These are phyloP conservation scores for Plectropomus leopardus DNA, from an alignment of 2,113 vertebrate species.

Conservation along the genomic window DNA sequence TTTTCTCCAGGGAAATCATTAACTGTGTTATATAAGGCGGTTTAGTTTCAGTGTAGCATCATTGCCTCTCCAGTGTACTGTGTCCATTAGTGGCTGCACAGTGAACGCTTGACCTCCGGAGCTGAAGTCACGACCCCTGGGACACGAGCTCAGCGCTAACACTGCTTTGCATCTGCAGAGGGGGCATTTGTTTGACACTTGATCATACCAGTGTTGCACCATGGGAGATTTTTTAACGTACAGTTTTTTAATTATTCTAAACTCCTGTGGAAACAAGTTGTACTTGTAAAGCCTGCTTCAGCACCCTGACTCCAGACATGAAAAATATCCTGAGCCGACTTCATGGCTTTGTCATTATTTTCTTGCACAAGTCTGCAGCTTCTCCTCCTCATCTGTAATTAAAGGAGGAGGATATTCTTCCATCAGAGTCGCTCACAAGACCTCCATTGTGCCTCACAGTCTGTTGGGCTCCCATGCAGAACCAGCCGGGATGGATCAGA, in stretches of 20 bases:
- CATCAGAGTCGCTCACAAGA: constrained; percentile 64
- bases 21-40: constrained; percentile 71
- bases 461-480: constrained; percentile 52
- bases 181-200: constrained; percentile 32
- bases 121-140: constrained; percentile 50
- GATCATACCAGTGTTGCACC: constrained; percentile 15
- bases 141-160: constrained; percentile 50
- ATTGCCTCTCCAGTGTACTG: constrained; percentile 45
- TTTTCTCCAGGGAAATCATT: constrained; percentile 75
- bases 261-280: constrained; percentile 25
- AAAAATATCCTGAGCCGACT: constrained; percentile 29
- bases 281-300: neutral
- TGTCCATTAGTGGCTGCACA: constrained; percentile 55
- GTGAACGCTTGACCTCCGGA: constrained; percentile 52
- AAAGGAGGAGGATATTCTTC: constrained; percentile 42
- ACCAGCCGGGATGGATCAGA: constrained; percentile 17
- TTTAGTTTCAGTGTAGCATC: constrained; percentile 57
- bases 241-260: constrained; percentile 43
- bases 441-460: constrained; percentile 67
- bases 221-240: constrained; percentile 35
- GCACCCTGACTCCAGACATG: constrained; percentile 8
- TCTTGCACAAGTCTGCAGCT: constrained; percentile 69
- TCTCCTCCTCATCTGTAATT: constrained; percentile 61
- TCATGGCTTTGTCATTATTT: constrained; percentile 46
- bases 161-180: constrained; percentile 41